Conservation (phyloP, 2,888 invertebrate species). For the Agonopterix heracliana region DNA sequence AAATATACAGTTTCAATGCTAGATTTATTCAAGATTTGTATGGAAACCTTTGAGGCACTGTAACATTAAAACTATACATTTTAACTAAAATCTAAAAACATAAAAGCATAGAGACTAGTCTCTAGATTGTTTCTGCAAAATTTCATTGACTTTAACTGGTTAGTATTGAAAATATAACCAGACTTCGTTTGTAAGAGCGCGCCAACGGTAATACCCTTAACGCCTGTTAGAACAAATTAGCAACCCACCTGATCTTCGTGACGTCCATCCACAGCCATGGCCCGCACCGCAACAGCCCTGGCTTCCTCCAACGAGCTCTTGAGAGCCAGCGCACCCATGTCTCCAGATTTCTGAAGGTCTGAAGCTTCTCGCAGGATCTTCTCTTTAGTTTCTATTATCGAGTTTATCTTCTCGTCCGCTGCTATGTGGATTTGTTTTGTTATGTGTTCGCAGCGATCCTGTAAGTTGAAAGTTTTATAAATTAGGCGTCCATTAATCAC, state of each 20-base stretch:
- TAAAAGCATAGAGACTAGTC: too few species aligned
- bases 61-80: too few species aligned
- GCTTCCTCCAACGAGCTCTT: conserved; percentile 62
- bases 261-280: conserved; percentile 40
- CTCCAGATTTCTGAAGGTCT: conserved; percentile 56
- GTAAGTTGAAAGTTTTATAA: conserved; percentile 3
- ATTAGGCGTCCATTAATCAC: neutral
- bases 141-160: too few species aligned
- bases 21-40: too few species aligned
- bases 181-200: too few species aligned
- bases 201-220: too few species aligned
- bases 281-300: conserved; percentile 48
- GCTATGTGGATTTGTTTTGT: conserved; percentile 68
- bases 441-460: conserved; percentile 73
- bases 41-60: too few species aligned
- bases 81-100: too few species aligned
- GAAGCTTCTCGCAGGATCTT: conserved; percentile 56
- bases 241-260: conserved; percentile 54
- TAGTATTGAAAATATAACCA: too few species aligned
- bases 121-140: too few species aligned
- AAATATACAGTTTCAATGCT: too few species aligned
- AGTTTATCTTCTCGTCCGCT: conserved; percentile 69
- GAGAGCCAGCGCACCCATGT: conserved; percentile 62
- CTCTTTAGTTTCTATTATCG: conserved; percentile 60
- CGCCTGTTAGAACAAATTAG: too few species aligned